phyloP scores from a whole-genome alignment of 1,140 invertebrate genomes.

The Calycopis cecrops region DNA sequence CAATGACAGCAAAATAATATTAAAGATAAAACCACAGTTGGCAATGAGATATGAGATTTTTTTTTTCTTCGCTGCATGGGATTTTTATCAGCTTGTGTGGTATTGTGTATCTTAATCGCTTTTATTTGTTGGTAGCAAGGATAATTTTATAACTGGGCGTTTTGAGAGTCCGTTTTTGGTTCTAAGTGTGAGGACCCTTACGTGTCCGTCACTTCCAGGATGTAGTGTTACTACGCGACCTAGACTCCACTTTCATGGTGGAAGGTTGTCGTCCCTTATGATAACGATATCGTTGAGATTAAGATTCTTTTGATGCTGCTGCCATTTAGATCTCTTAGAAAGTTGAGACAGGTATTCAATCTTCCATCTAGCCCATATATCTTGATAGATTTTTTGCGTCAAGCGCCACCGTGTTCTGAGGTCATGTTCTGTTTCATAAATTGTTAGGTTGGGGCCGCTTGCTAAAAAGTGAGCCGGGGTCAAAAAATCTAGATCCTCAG shows the following conservation, averaged over 20 bases:
- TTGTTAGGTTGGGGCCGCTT: neutral
- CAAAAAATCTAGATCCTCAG: neutral
- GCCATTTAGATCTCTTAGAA: neutral
- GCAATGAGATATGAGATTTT: no score
- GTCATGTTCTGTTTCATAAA: neutral
- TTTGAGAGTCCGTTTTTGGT: constrained; percentile 14
- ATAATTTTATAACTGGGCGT: constrained; percentile 6
- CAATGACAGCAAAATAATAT: no score
- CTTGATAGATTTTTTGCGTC: neutral
- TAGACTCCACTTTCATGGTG: constrained; percentile 17
- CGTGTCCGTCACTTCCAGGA: constrained; percentile 8
- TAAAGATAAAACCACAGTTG: no score
- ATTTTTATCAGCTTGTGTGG: no score
- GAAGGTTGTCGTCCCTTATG: constrained; percentile 7
- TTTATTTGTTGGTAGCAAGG: constrained; percentile 11
- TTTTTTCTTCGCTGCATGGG: no score
- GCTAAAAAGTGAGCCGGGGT: constrained; percentile 7
- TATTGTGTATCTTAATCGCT: constrained; percentile 9
- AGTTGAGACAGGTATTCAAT: constrained; percentile 1
- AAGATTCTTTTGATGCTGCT: neutral
- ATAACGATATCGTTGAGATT: constrained; percentile 2
- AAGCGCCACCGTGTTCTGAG: neutral
- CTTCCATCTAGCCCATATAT: constrained; percentile 9
- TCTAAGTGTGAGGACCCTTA: constrained; percentile 15
- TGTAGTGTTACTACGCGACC: constrained; percentile 16